Evolutionary conservation across 1,140 invertebrate genomes (phyloP), one percentile per base, ranked within the genome.

Genomic region (Drosophila subpulchrella): DNA sequence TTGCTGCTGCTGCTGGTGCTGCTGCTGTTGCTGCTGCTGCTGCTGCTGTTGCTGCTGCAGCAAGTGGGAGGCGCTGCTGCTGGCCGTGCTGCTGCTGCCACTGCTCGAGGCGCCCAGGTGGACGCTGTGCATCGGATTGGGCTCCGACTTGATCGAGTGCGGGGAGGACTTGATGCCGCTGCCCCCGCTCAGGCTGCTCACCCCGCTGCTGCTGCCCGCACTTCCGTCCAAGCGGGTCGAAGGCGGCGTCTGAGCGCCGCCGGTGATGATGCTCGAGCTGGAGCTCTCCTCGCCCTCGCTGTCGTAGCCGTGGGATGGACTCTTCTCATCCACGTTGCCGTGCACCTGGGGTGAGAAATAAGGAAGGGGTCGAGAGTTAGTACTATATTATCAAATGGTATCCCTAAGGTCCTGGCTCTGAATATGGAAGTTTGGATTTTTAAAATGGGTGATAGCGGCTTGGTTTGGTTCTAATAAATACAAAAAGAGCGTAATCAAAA

Each of bases 221-320:
- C 90, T 92, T 48, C 92, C 92, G 55, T 91, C 92, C 42, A 91
- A 32, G 1, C 90, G 90, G 8, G 81, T 88, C 15, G 93, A 93
- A 0, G 92, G 91, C 48, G 92, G 92, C 8, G 92, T 92, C 75
- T 92, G 92, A 8, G 92, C 89, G 5, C 91, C 91, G 8, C 92
- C 92, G 3, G 91, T 92, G 12, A 92, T 81, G 50, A 92, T 84
- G 59, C 91, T 92, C 11, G 93, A 93, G 55, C 93, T 93, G 81
- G 94, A 94, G 42, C 94, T 94, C 72, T 95, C 94, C 70, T 94
- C 94, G 32, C 93, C 94, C 63, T 94, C 94, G 76, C 93, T 94
- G 60, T 94, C 94, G 81, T 94, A 94, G 53, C 89, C 91, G 60
- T 93, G 93, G 6, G 92, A 92, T 15, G 93, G 93, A 32, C 93